Evolutionary conservation across 2,797 vertebrate genomes (phyloP).

Genomic region (Clamator glandarius): DNA sequence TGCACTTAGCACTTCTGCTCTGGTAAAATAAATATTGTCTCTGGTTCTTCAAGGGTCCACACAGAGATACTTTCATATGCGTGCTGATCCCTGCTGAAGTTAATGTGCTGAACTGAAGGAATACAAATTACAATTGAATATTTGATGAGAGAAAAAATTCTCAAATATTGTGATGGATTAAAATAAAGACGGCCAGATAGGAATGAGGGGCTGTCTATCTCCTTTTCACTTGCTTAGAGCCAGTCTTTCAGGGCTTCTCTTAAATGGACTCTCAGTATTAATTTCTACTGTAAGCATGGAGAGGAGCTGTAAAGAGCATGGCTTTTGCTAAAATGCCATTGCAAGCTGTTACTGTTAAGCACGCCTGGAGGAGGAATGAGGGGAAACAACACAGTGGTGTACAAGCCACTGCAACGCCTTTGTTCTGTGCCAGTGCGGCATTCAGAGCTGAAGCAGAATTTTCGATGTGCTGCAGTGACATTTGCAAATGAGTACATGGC

Average conservation of each 20-base stretch:
- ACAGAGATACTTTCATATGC: not conserved
- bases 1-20: not conserved
- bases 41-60: not conserved
- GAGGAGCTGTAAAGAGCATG: not conserved
- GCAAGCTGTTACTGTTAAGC: constrained; percentile 24
- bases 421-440: constrained; percentile 32
- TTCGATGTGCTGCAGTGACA: constrained; percentile 48
- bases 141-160: not conserved
- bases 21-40: not conserved
- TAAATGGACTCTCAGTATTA: not conserved
- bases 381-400: constrained; percentile 17
- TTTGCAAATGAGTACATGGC: constrained; percentile 60
- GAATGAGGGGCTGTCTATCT: not conserved
- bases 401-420: constrained; percentile 36
- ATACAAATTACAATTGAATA: not conserved
- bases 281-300: not conserved
- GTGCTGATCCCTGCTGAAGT: not conserved
- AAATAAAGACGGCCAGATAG: not conserved
- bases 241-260: not conserved
- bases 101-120: not conserved
- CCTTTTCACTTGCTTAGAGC: not conserved
- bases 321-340: constrained; percentile 58
- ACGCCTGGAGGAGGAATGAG: not conserved
- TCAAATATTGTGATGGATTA: not conserved
- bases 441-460: not conserved